These are phyloP conservation scores for Crotalus horridus DNA, from an alignment of 2,113 vertebrate species.

Conservation along the genomic window DNA sequence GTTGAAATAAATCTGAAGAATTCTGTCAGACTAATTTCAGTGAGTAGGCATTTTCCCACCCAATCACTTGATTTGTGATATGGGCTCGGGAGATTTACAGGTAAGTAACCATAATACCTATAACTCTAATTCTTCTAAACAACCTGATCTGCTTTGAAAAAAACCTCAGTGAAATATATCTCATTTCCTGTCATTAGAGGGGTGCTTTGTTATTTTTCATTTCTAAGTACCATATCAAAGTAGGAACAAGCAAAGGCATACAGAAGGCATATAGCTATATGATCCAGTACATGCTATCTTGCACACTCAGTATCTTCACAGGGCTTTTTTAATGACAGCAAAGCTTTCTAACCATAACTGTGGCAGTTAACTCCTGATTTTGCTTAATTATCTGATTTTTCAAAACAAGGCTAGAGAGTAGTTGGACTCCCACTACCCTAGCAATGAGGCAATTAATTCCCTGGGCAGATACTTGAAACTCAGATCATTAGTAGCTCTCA, in stretches of 20 bases:
- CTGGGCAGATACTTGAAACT: constrained; percentile 13
- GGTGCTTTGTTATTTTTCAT: neutral
- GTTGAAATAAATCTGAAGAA: neutral
- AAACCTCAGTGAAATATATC: neutral
- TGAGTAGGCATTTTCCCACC: neutral
- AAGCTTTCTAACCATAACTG: constrained; percentile 6
- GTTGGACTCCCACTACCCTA: constrained; percentile 10
- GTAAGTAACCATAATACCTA: too few species aligned
- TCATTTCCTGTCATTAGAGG: neutral
- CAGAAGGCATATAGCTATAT: neutral
- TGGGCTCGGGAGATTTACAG: neutral
- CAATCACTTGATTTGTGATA: neutral
- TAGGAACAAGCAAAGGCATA: neutral
- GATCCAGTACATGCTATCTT: neutral
- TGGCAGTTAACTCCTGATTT: constrained; percentile 13
- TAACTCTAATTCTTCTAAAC: neutral
- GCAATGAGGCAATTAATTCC: constrained; percentile 27
- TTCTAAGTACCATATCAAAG: neutral
- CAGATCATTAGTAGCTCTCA: constrained; percentile 24
- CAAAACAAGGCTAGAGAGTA: neutral
- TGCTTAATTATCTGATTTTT: constrained; percentile 23
- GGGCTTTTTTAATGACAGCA: neutral
- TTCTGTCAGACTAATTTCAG: neutral
- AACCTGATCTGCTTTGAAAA: neutral
- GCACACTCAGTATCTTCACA: neutral